Conservation (phyloP, 2,888 invertebrate species). For the Plagodis dolabraria region DNA sequence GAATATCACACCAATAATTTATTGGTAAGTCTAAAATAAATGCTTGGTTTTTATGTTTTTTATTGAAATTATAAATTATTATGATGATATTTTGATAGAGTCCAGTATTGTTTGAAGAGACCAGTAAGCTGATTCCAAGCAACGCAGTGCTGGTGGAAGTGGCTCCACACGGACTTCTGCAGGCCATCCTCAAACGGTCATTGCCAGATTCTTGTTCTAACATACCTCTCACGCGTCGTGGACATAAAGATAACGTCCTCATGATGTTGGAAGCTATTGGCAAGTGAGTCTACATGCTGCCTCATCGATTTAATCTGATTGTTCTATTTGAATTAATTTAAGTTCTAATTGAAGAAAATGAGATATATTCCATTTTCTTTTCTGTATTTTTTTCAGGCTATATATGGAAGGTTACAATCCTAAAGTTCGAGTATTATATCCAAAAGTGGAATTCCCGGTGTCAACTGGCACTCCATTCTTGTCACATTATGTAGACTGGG, state of each 20-base stretch:
- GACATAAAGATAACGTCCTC: slow-evolving; percentile 83
- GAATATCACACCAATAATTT: slow-evolving; percentile 94
- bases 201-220: slow-evolving; percentile 86
- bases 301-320: background rate
- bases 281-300: slow-evolving; percentile 39
- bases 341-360: too few species aligned
- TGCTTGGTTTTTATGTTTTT: background rate
- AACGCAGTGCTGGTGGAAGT: slow-evolving; percentile 93
- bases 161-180: slow-evolving; percentile 93
- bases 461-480: slow-evolving; percentile 92
- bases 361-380: background rate
- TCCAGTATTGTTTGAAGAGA: slow-evolving; percentile 91
- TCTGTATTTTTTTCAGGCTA: slow-evolving; percentile 75
- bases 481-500: slow-evolving; percentile 92
- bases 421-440: slow-evolving; percentile 89
- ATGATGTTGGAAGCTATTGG: slow-evolving; percentile 84
- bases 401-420: slow-evolving; percentile 90
- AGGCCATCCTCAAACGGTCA: slow-evolving; percentile 87
- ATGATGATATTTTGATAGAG: slow-evolving; percentile 44
- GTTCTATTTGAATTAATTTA: too few species aligned
- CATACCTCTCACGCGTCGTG: slow-evolving; percentile 89
- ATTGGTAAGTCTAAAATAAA: slow-evolving; percentile 64
- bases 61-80: too few species aligned
- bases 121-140: slow-evolving; percentile 88
- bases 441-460: slow-evolving; percentile 90